Evolutionary conservation across 2,797 vertebrate species (phyloP), one percentile per base, ranked within the genome.

Genomic region (Pseudochirops cupreus): DNA sequence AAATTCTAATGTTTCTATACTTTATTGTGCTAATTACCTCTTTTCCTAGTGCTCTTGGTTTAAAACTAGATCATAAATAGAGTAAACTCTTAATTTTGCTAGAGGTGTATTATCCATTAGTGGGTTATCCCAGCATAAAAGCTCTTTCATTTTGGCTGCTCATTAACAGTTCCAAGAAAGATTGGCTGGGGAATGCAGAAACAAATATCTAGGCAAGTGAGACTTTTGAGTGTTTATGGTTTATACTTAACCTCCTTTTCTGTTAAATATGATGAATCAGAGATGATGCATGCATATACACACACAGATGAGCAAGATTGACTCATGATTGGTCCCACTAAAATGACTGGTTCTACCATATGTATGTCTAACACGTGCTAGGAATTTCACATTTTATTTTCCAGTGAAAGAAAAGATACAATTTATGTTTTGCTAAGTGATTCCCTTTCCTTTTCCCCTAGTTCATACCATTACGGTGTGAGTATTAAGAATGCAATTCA

Each of bases 1-100:
- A 62, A 67, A 91, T 93, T 16, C 33, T 67, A 54, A 92, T 92
- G 33, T 18, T n/a, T 93, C 95, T 39, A 50, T 96, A 96, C 91
- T 95, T 95, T 95, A n/a, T 56, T 97, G n/a, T n/a, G 24, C 21
- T 87, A 50, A 46, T 46, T 21, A 46, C 39, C 4, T 74, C 92
- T 96, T 96, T 94, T 92, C 74, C 93, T 52, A 52, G 82, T 92
- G 14, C 92, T 94, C 5, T 90, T 56, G 92, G 92, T 92, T 96
- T 91, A n/a, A 91, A 94, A 93, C 91, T 74, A 55, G 18, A 56
- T 96, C 74, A 58, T 67, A 95, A 91, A 11, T 93, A 95, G n/a
- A 52, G 21, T 50, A 58, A 94, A 9, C 56, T 96, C 4, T 95
- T 92, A 89, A 87, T 67, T 94, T 94, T 95, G 92, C 29, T 90